Evolutionary conservation across 2,797 vertebrate species (phyloP), one percentile per base, ranked within the genome.

Genomic region (Spinus pinus): DNA sequence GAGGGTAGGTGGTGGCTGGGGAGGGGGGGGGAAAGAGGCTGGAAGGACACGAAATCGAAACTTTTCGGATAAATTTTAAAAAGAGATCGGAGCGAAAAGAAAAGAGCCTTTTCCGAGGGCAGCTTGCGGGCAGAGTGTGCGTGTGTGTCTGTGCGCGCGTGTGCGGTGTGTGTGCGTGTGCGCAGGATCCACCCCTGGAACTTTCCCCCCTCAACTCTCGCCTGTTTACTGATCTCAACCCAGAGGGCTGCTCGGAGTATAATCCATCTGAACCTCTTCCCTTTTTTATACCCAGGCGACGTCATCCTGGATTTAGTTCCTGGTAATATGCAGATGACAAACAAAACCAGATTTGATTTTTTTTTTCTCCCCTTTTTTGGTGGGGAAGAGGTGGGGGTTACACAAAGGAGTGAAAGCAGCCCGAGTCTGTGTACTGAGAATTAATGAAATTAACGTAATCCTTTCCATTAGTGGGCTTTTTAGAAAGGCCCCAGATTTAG

Each of bases 401-500:
- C 97, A 93, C 96, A 95, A 96, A 93, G 93, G 97, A 96, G 98
- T 94, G 98, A 97, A 92, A 96, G 95, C 93, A 97, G 94, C 95
- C 93, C 64, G 56, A 89, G 96, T 88, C 96, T 99, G 98, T 98
- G 99, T 98, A 99, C 99, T 99, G 98, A 97, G 98, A 98, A 98
- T 98, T 99, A 99, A 99, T 99, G 98, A 97, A 98, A 99, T 99
- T 99, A 98, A 98, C 98, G 97, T 98, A 98, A 98, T 98, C 98
- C 98, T 96, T 97, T 96, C 97, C 98, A 98, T 98, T 98, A 98
- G 92, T 93, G 94, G 27, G 88, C 85, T 97, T 87, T 81, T 78
- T 69, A 78, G 87, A 95, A 93, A 98, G 96, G 92, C 87, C 94
- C 47, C 91, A 89, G 91, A 81, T 95, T 95, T 87, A 78, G 83